Percentiles rank a stretch among this genome's conserved stretches.
Conservation (phyloP, 2,113 vertebrate genomes). For the Neoarius graeffei region DNA sequence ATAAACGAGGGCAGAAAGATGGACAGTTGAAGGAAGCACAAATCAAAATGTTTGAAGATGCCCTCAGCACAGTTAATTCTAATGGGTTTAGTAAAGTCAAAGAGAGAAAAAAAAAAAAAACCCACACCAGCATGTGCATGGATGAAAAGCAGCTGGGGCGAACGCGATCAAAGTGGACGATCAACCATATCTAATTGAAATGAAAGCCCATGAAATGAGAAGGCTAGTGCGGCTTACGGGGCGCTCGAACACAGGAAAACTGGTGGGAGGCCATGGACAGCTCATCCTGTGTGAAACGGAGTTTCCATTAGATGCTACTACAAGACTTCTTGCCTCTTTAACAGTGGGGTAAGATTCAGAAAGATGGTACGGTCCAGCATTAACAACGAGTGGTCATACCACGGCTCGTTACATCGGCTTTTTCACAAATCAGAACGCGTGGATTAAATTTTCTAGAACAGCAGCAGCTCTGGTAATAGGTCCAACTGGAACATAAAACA, state of each 20-base stretch:
- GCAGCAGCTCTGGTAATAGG: not conserved
- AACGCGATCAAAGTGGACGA: constrained; percentile 63
- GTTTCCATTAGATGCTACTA: not conserved
- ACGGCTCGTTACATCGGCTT: not conserved
- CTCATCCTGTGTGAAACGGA: not conserved
- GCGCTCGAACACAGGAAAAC: constrained; percentile 27
- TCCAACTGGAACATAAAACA: not conserved
- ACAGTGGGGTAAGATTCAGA: not conserved
- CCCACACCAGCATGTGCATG: constrained; percentile 41
- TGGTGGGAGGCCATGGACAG: not conserved
- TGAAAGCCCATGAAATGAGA: constrained; percentile 60
- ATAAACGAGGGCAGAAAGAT: not conserved
- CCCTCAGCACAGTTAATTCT: constrained; percentile 57
- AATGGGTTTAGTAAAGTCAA: constrained; percentile 62
- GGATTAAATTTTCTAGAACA: not conserved
- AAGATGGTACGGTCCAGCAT: not conserved
- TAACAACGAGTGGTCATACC: not conserved
- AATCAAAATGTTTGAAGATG: constrained; percentile 50
- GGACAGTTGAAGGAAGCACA: constrained; percentile 41
- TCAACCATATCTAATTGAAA: constrained; percentile 66
- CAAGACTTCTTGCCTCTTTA: not conserved
- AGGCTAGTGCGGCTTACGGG: constrained; percentile 32
- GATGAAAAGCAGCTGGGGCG: constrained; percentile 43
- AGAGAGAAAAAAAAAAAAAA: constrained; percentile 31
- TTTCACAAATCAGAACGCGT: not conserved